Conservation (phyloP, 1,140 invertebrate genomes). For the Asobara japonica region DNA sequence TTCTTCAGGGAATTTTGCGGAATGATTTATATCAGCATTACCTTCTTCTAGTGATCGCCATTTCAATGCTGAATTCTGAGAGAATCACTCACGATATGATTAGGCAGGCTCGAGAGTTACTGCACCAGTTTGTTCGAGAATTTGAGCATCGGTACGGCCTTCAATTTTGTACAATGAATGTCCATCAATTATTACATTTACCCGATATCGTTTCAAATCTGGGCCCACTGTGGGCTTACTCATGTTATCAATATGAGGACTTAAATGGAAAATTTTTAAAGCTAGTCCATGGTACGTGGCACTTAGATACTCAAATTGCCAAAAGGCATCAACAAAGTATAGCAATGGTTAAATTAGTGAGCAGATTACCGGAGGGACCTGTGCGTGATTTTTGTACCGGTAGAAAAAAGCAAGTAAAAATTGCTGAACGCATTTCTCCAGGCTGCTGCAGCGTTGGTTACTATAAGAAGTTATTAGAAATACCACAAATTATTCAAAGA, state of each 20-base stretch:
- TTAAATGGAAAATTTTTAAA: slow-evolving; percentile 40
- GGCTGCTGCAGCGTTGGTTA: slow-evolving; percentile 37
- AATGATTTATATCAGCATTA: not conserved
- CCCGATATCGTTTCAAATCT: slow-evolving; percentile 35
- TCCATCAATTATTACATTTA: slow-evolving; percentile 40
- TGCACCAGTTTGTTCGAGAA: slow-evolving; percentile 37
- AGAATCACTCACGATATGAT: not conserved
- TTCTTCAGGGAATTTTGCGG: not conserved
- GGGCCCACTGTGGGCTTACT: slow-evolving; percentile 38
- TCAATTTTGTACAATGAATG: slow-evolving; percentile 41
- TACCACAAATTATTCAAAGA: not conserved
- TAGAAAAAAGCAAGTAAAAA: slow-evolving; percentile 40
- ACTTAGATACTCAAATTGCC: slow-evolving; percentile 40
- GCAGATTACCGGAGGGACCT: slow-evolving; percentile 27
- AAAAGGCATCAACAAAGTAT: slow-evolving; percentile 28
- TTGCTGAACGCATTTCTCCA: slow-evolving; percentile 22
- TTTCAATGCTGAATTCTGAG: not conserved
- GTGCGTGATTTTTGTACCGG: slow-evolving; percentile 30
- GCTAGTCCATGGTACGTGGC: slow-evolving; percentile 38
- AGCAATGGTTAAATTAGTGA: slow-evolving; percentile 28
- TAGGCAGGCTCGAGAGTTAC: not conserved
- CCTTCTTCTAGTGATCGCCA: not conserved
- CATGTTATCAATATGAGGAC: slow-evolving; percentile 42
- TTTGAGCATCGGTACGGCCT: slow-evolving; percentile 38
- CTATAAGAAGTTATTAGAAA: slow-evolving; percentile 1